Base-by-base conservation (phyloP, 2,113 vertebrate genomes). In the Phodopus roborovskii region DNA sequence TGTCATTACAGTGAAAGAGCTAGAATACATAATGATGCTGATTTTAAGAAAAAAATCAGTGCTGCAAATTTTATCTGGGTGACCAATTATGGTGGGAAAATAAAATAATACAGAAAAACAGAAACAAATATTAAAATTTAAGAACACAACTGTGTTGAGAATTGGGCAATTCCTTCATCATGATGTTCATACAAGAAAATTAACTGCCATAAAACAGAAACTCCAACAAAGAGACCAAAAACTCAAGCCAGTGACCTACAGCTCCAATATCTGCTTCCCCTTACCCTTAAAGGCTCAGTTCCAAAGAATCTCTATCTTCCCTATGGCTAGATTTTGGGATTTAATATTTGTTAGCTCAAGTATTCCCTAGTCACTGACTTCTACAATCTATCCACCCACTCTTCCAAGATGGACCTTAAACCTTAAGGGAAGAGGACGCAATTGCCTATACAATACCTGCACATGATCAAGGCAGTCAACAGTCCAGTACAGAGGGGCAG, bases 11-110 rank as follows among this genome's bases (percentile, higher is more conserved):
- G 8, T 56, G 58, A 90, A 92, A 89, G 56, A n/a, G 75, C 39
- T 7, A 71, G 93, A 93, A 79, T 84, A 39, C n/a, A 6, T 77
- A 87, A 91, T 48, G 60, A 81, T 87, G n/a, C n/a, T 68, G 36
- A 90, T 68, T 85, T 56, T 50, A 68, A 62, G 92, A 93, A 88
- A 75, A 62, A 95, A 94, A 89, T 82, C 50, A 56, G 2, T 79
- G 33, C 39, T 60, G 22, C 50, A 39, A 83, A 70, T 91, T 60
- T 79, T 64, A 93, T 93, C 15, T 45, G 45, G 20, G 19, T 91
- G 26, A 83, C 68, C 28, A 62, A 28, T 91, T 95, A 87, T 0
- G 56, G 66, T 62, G n/a, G 11, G 10, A 95, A 26, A 90, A 20
- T 8, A 60, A 81, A 92, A n/a, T 15, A 39, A 85, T 66, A 10